Conservation (phyloP, 2,797 vertebrate genomes). For the Zenarchopterus dispar region DNA sequence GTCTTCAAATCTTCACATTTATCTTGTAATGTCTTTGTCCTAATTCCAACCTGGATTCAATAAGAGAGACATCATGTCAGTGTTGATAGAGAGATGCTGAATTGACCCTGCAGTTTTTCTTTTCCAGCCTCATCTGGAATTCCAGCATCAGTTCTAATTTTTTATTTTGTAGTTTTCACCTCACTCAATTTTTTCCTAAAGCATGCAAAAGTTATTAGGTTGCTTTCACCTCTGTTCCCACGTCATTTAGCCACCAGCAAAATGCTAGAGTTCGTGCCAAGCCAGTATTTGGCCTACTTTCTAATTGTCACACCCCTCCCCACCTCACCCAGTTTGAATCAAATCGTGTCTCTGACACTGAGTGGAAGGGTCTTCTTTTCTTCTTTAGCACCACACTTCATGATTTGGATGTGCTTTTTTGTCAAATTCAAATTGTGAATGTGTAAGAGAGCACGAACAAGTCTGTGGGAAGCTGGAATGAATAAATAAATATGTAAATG, state of each 20-base stretch:
- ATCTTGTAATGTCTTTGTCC: not conserved
- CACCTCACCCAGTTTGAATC: slow-evolving; percentile 18
- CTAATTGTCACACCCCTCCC: slow-evolving; percentile 44
- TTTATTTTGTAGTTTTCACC: not conserved
- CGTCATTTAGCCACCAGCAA: slow-evolving; percentile 33
- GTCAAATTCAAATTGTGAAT: slow-evolving; percentile 19
- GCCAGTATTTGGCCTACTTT: slow-evolving; percentile 52
- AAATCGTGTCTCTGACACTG: slow-evolving; percentile 39
- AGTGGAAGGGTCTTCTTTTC: slow-evolving; percentile 20
- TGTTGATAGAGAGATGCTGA: not conserved
- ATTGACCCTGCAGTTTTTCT: not conserved
- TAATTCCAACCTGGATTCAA: not conserved
- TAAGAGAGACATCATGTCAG: too few species aligned
- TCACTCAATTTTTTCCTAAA: not conserved
- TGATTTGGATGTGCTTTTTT: slow-evolving; percentile 46
- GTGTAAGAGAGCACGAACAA: slow-evolving; percentile 2
- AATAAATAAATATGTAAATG: slow-evolving; percentile 76
- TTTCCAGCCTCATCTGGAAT: not conserved
- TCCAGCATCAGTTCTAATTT: not conserved
- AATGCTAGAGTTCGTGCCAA: slow-evolving; percentile 39
- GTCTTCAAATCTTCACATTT: not conserved
- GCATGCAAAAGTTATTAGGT: slow-evolving; percentile 3
- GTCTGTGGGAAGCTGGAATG: slow-evolving; percentile 50
- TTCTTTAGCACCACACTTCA: slow-evolving; percentile 20
- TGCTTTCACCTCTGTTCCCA: slow-evolving; percentile 1